A percentile compares a stretch with the other conserved stretches of the same genome.
phyloP scores from a whole-genome alignment of 2,888 invertebrate species.

The Theretra japonica region DNA sequence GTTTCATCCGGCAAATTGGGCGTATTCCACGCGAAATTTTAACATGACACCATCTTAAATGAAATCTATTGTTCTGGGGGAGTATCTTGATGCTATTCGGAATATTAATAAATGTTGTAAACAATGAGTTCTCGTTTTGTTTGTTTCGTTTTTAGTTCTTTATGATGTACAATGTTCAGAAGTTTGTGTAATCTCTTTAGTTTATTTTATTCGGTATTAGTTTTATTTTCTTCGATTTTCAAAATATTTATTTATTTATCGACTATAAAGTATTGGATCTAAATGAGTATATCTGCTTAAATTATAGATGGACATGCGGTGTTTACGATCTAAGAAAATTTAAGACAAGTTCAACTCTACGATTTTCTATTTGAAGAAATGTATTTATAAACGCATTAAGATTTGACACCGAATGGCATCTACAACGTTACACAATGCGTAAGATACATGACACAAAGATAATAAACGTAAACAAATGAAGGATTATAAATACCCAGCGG shows the following conservation, averaged over 20 bases:
- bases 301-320: neutral
- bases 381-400: slow-evolving; percentile 13
- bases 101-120: slow-evolving; percentile 15
- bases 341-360: neutral
- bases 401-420: neutral
- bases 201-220: too few species aligned
- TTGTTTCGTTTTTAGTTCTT: slow-evolving; percentile 34
- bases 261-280: neutral
- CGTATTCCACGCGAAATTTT: slow-evolving; percentile 77
- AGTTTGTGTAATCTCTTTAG: neutral
- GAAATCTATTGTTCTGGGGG: slow-evolving; percentile 27
- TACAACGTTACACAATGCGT: slow-evolving; percentile 36
- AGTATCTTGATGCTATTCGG: slow-evolving; percentile 30
- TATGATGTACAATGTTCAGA: neutral
- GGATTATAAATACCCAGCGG: slow-evolving; percentile 65
- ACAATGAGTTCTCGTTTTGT: neutral
- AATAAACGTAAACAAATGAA: slow-evolving; percentile 33
- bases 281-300: neutral
- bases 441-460: slow-evolving; percentile 42
- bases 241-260: too few species aligned
- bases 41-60: slow-evolving; percentile 55
- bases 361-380: slow-evolving; percentile 4
- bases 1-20: slow-evolving; percentile 79
- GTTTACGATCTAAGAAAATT: neutral
- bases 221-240: too few species aligned